phyloP scores from a whole-genome alignment of 2,113 vertebrate species.

The Zosterops hypoxanthus region DNA sequence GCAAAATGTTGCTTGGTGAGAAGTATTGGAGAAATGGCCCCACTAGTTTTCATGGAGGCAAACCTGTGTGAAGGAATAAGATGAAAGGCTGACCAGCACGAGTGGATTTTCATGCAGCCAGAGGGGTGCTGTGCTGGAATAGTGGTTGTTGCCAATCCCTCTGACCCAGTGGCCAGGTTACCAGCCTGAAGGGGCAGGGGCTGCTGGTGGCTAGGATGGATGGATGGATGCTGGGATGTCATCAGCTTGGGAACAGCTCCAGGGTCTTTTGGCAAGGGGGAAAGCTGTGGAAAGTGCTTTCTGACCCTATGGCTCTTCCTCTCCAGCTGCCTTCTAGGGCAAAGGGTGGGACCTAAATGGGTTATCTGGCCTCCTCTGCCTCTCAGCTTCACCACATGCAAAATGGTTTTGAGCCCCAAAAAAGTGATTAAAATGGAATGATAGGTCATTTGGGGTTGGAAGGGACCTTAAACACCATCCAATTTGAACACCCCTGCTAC shows the following conservation, averaged over 20 bases:
- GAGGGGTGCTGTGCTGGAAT: fast-evolving
- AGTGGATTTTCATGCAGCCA: fast-evolving
- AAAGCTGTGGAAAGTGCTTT: background rate
- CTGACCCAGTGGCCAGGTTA: background rate
- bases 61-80: background rate
- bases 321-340: background rate
- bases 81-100: background rate
- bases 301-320: background rate
- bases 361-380: background rate
- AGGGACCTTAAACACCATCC: background rate
- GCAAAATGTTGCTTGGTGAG: background rate
- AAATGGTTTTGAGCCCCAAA: background rate
- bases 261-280: fast-evolving
- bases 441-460: background rate
- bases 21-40: background rate
- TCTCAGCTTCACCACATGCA: fast-evolving
- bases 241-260: background rate
- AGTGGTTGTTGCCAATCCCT: too few species aligned
- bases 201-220: background rate
- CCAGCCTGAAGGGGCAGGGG: background rate
- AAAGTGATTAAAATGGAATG: background rate
- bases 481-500: fast-evolving
- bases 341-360: background rate
- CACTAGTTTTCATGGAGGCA: background rate
- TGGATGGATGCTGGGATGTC: too few species aligned